A percentile compares a stretch with the other conserved stretches of the same genome.
Evolutionary conservation across 2,113 vertebrate genomes (phyloP).

Genomic region (Clarias batrachus): DNA sequence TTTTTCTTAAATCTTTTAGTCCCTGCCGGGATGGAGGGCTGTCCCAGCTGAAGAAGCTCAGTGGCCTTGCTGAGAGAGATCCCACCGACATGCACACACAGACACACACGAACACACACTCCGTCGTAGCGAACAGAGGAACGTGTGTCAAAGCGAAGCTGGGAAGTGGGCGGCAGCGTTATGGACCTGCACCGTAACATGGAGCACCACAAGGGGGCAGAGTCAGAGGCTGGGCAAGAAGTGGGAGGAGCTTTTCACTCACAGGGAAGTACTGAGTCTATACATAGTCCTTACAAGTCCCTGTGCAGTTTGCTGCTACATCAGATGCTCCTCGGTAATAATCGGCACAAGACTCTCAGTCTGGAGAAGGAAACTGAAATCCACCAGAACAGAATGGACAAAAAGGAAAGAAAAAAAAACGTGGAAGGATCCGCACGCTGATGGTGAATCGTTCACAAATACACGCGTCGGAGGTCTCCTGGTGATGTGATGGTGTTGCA

Average conservation of each 20-base stretch:
- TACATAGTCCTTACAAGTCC: constrained; percentile 38
- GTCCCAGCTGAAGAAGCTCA: constrained; percentile 23
- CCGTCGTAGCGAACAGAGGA: neutral
- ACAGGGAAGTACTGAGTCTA: constrained; percentile 34
- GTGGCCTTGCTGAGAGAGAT: constrained; percentile 25
- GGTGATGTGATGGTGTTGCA: constrained; percentile 99
- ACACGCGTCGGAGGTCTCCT: constrained; percentile 95
- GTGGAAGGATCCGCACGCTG: constrained; percentile 9
- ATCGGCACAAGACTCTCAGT: constrained; percentile 32
- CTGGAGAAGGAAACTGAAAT: constrained; percentile 34
- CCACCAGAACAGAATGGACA: constrained; percentile 32
- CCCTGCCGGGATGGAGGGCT: neutral
- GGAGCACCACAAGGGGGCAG: constrained; percentile 40
- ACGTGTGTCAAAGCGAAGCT: constrained; percentile 45
- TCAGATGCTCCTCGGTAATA: constrained; percentile 14
- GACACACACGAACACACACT: constrained; percentile 30
- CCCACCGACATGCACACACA: constrained; percentile 21
- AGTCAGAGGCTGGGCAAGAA: constrained; percentile 22
- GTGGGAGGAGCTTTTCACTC: constrained; percentile 28
- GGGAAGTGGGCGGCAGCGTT: constrained; percentile 28
- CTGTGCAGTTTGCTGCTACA: constrained; percentile 22
- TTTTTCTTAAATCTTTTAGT: neutral
- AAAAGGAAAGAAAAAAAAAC: neutral
- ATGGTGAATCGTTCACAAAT: constrained; percentile 83
- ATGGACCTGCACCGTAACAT: constrained; percentile 25